phyloP scores from a whole-genome alignment of 2,113 vertebrate species.

The Sinocyclocheilus anshuiensis region DNA sequence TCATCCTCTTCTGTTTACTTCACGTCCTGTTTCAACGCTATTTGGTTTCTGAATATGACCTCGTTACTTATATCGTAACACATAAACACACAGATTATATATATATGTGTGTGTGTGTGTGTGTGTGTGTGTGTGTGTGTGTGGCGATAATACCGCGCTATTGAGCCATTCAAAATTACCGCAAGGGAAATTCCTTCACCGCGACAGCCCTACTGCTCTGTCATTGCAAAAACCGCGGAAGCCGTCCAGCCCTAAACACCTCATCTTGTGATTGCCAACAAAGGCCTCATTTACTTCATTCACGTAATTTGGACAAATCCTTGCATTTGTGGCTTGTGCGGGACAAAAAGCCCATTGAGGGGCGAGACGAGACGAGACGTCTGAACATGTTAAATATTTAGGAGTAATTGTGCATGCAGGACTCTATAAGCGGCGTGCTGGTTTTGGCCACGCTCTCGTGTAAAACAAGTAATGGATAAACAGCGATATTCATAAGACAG shows the following conservation, averaged over 20 bases:
- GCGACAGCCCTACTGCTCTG: too few species aligned
- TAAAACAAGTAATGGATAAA: slow-evolving; percentile 47
- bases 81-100: too few species aligned
- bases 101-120: too few species aligned
- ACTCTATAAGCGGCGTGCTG: slow-evolving; percentile 38
- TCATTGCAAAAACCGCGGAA: background rate
- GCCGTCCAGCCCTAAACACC: background rate
- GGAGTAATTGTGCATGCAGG: background rate
- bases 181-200: too few species aligned
- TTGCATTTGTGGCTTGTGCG: background rate
- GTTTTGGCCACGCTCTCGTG: slow-evolving; percentile 41
- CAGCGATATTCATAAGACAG: slow-evolving; percentile 51
- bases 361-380: slow-evolving; percentile 28
- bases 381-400: slow-evolving; percentile 41
- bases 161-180: too few species aligned
- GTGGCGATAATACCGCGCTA: too few species aligned
- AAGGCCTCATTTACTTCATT: slow-evolving; percentile 25
- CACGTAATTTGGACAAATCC: slow-evolving; percentile 21
- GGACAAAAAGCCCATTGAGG: slow-evolving; percentile 62
- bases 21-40: too few species aligned
- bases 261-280: slow-evolving; percentile 44
- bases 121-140: too few species aligned
- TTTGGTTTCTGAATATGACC: too few species aligned
- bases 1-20: too few species aligned
- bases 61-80: too few species aligned